phyloP scores from a whole-genome alignment of 92 coral and sea anemone species.

The Phenganax stokvisi region DNA sequence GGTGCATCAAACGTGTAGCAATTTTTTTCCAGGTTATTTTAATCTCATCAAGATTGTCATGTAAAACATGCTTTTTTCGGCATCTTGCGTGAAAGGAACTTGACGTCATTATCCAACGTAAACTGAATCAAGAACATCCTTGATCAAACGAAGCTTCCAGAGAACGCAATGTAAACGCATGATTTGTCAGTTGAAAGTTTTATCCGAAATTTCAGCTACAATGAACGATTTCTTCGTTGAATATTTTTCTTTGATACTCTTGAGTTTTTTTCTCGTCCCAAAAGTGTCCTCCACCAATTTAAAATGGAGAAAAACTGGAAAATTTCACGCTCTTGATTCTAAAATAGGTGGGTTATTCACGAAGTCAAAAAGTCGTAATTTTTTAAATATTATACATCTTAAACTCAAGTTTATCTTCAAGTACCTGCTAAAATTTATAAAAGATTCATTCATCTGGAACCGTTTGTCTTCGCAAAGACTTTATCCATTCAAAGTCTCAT shows the following conservation, averaged over 20 bases:
- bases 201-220: no score
- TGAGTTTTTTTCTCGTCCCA: background rate
- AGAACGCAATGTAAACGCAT: background rate
- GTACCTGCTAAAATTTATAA: no score
- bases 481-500: no score
- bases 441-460: no score
- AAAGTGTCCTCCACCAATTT: conserved; percentile 13
- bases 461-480: no score
- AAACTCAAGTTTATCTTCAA: background rate
- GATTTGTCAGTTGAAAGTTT: no score
- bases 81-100: conserved; percentile 29
- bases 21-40: background rate
- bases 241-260: background rate
- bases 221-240: background rate
- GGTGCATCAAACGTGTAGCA: no score
- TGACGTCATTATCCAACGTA: background rate
- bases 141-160: background rate
- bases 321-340: conserved; percentile 23
- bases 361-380: background rate
- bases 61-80: conserved; percentile 18
- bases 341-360: conserved; percentile 15
- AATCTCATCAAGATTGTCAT: background rate
- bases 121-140: background rate
- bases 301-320: conserved; percentile 31
- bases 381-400: background rate